Percentiles rank a stretch among this genome's conserved stretches.
Conservation (phyloP, 2,888 invertebrate genomes). For the Caenorhabditis sp. region DNA sequence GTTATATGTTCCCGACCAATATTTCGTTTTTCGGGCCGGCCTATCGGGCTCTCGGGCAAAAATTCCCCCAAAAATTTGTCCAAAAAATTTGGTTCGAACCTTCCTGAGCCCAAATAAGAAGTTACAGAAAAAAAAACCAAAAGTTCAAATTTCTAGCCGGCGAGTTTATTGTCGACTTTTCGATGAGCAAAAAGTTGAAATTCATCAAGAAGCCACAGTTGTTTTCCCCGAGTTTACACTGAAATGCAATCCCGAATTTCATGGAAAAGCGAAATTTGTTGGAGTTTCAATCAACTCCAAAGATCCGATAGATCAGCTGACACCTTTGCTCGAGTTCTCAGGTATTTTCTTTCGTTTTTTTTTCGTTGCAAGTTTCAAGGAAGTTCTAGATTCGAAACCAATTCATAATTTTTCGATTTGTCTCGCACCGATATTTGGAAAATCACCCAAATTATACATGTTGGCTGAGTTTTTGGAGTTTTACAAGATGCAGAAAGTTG, state of each 20-base stretch:
- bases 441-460: slow-evolving; percentile 38
- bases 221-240: slow-evolving; percentile 48
- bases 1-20: no score
- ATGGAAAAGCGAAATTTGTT: slow-evolving; percentile 12
- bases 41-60: no score
- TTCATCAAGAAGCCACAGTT: slow-evolving; percentile 8
- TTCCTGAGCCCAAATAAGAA: background rate
- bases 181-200: slow-evolving; percentile 21
- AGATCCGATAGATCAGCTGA: slow-evolving; percentile 1
- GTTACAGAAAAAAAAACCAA: background rate
- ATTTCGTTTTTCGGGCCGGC: no score
- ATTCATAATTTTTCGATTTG: slow-evolving; percentile 21
- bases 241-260: slow-evolving; percentile 17
- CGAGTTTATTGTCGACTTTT: slow-evolving; percentile 46
- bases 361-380: background rate
- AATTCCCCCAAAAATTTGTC: no score
- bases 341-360: background rate
- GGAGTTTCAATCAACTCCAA: slow-evolving; percentile 29
- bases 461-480: slow-evolving; percentile 47
- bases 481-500: slow-evolving; percentile 45
- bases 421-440: slow-evolving; percentile 46
- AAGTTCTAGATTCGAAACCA: background rate
- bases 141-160: slow-evolving; percentile 28
- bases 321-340: background rate
- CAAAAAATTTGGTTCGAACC: background rate